Evolutionary conservation across 2,797 vertebrate species (phyloP), one percentile per base, ranked within the genome.

Genomic region (Sphenodon punctatus): DNA sequence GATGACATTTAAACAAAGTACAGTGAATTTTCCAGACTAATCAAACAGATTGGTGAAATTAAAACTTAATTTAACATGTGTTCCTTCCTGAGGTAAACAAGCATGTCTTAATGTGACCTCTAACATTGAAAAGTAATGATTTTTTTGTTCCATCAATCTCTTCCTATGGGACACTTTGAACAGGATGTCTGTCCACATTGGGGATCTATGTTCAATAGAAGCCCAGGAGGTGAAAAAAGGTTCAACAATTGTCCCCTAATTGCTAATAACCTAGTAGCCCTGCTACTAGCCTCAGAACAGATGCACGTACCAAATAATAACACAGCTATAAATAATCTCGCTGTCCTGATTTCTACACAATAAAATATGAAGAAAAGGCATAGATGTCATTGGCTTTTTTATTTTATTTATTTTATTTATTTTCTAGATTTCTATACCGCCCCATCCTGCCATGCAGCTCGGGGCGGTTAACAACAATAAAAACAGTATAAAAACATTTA

Each of bases 1-100:
- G 10, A 5, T 56, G 25, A 1, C 75, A 53, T 78, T 87, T 80
- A 74, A 48, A 51, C 80, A 60, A 56, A 34, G 17, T 36, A 8
- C 5, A 27, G 8, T 63, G 22, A 46, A 12, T 53, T 66, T 80
- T 83, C 34, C 32, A 74, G 67, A 19, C 34, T 55, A 11, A 64
- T 82, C 77, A 59, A 8, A 15, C 22, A 66, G 5, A 46, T 8
- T 0, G 1, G 12, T 68, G 3, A 78, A 73, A 16, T 34, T 75
- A 59, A 22, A 27, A 53, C n/a, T n/a, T n/a, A n/a, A n/a, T n/a
- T n/a, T n/a, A n/a, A n/a, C n/a, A n/a, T 78, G 34, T 58, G 12
- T 86, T 4, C 10, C 2, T 70, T 67, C 41, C 5, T 42, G 23
- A 49, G 12, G 10, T 3, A 30, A 79, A 12, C 17, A 74, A 39